phyloP scores from a whole-genome alignment of 1,140 invertebrate genomes.

The Meteorus sp. region DNA sequence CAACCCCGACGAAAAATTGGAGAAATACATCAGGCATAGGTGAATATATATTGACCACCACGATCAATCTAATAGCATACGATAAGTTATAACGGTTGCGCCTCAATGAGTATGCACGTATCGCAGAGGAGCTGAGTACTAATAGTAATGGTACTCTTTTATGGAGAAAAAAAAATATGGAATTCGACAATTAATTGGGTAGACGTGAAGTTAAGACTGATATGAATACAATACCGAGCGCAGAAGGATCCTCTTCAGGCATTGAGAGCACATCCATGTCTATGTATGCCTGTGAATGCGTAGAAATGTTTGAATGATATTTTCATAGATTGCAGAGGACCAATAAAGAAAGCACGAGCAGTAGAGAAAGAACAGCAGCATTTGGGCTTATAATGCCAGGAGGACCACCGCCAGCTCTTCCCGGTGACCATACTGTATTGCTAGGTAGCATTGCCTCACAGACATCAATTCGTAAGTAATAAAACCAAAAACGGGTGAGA shows the following conservation, averaged over 20 bases:
- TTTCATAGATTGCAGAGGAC: conserved; percentile 53
- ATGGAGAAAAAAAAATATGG: no score
- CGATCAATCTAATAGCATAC: no score
- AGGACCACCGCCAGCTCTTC: conserved; percentile 53
- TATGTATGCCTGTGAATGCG: no score
- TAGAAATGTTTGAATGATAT: not conserved
- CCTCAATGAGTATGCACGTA: no score
- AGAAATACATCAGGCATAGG: conserved; percentile 62
- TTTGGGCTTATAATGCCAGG: conserved; percentile 58
- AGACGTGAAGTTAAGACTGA: no score
- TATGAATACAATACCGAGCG: no score
- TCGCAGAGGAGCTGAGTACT: no score
- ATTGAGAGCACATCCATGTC: no score
- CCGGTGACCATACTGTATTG: conserved; percentile 55
- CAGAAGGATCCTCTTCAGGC: no score
- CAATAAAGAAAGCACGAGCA: conserved; percentile 57
- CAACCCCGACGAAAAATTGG: conserved; percentile 57
- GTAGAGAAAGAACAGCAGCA: conserved; percentile 57
- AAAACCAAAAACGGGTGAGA: not conserved
- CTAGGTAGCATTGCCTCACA: conserved; percentile 57
- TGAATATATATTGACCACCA: conserved; percentile 24
- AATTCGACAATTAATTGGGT: no score
- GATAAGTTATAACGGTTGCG: no score
- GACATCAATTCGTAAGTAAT: conserved; percentile 49
- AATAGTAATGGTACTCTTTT: no score